A percentile compares a stretch with the other conserved stretches of the same genome.
Conservation (phyloP, 1,140 invertebrate genomes). For the Asbolus verrucosus region DNA sequence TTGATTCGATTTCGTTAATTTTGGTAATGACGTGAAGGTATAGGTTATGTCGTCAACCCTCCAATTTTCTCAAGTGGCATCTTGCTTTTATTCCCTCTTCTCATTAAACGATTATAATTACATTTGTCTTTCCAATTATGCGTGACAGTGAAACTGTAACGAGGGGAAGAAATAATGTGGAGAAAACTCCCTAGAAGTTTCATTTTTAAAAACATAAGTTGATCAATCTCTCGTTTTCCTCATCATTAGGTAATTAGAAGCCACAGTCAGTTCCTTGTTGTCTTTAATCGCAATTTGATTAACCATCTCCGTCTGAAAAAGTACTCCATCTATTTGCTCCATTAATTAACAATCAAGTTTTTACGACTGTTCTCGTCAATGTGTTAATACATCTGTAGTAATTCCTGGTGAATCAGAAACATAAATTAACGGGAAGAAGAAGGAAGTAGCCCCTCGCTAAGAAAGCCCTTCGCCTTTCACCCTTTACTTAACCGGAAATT, state of each 20-base stretch:
- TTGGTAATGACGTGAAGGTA: neutral
- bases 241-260: slow-evolving; percentile 47
- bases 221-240: slow-evolving; percentile 54
- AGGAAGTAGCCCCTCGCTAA: neutral
- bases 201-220: slow-evolving; percentile 52
- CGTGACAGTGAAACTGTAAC: slow-evolving; percentile 51
- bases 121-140: slow-evolving; percentile 58
- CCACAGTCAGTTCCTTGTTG: slow-evolving; percentile 7
- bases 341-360: slow-evolving; percentile 56
- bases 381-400: slow-evolving; percentile 18
- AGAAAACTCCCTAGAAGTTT: slow-evolving; percentile 48
- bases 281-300: slow-evolving; percentile 37
- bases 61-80: slow-evolving; percentile 47
- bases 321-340: slow-evolving; percentile 41
- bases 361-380: slow-evolving; percentile 21
- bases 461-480: slow-evolving; percentile 41
- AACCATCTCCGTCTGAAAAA: slow-evolving; percentile 13
- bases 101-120: slow-evolving; percentile 58
- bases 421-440: slow-evolving; percentile 16
- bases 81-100: slow-evolving; percentile 46
- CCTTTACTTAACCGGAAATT: slow-evolving; percentile 52
- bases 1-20: no score
- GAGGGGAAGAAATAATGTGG: slow-evolving; percentile 44
- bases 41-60: slow-evolving; percentile 30
- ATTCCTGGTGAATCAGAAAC: slow-evolving; percentile 5